These are phyloP conservation scores for Chloromyia formosa DNA, from an alignment of 2,888 invertebrate genomes.

Conservation along the genomic window DNA sequence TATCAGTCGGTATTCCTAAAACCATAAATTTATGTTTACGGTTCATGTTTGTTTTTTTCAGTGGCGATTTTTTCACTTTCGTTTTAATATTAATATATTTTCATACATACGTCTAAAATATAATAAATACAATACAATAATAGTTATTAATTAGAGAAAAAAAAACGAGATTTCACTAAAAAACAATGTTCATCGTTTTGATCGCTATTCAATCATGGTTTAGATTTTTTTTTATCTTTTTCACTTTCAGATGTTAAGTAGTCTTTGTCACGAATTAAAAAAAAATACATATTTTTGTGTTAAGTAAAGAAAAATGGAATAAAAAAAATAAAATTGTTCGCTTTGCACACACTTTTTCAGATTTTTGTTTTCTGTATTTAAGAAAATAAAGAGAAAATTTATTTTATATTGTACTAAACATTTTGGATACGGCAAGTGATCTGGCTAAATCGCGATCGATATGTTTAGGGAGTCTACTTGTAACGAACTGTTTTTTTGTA, in stretches of 20 bases:
- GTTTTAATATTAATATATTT: slow-evolving; percentile 16
- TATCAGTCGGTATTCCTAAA: slow-evolving; percentile 46
- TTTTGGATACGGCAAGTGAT: slow-evolving; percentile 8
- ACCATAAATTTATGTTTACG: slow-evolving; percentile 24
- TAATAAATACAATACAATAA: slow-evolving; percentile 18
- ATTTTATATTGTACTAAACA: too few relatives aligned
- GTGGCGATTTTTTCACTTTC: background rate
- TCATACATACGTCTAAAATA: slow-evolving; percentile 25
- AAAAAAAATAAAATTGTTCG: too few relatives aligned
- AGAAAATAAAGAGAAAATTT: too few relatives aligned
- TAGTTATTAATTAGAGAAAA: background rate
- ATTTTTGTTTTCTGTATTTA: too few relatives aligned
- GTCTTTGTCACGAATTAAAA: too few relatives aligned
- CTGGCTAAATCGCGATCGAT: background rate
- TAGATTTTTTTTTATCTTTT: background rate
- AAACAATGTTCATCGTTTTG: background rate
- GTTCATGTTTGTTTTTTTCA: background rate
- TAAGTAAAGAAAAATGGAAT: too few relatives aligned
- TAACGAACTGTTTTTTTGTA: background rate
- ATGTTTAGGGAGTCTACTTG: background rate
- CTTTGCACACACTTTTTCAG: too few relatives aligned
- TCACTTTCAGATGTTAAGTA: too few relatives aligned
- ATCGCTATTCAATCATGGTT: background rate
- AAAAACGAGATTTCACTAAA: slow-evolving; percentile 24
- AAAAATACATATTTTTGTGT: too few relatives aligned